A percentile compares a stretch with the other conserved stretches of the same genome.
phyloP scores from a whole-genome alignment of 2,113 vertebrate species.

The Spilogale gracilis region DNA sequence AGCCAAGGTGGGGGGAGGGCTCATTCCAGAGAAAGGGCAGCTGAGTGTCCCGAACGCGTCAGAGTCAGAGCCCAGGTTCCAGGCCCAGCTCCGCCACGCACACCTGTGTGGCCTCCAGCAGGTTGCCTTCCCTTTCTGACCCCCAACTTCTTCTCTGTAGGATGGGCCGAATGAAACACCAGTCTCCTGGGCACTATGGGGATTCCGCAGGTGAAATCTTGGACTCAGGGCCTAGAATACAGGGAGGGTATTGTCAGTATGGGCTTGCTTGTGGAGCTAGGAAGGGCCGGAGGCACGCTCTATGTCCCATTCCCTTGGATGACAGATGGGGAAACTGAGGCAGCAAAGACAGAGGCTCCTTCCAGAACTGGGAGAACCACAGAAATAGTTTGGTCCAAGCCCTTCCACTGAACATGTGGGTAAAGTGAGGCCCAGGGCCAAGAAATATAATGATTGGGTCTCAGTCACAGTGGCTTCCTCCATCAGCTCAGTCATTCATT shows the following conservation, averaged over 20 bases:
- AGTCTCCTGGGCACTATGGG: background rate
- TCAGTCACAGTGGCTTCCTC: background rate
- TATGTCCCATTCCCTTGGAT: background rate
- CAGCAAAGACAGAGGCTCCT: background rate
- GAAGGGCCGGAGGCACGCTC: background rate
- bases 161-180: background rate
- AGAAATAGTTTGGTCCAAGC: too few species aligned
- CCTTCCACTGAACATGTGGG: background rate
- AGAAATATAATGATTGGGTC: rapidly evolving
- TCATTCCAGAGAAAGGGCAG: background rate
- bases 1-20: background rate
- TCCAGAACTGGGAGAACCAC: background rate
- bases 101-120: background rate
- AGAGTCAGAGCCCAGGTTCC: background rate
- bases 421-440: background rate
- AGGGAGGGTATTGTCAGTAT: background rate
- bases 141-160: background rate
- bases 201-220: background rate
- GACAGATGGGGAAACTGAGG: background rate
- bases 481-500: rapidly evolving
- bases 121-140: background rate
- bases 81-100: background rate
- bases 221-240: too few species aligned
- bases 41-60: background rate
- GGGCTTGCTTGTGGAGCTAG: background rate